Base-by-base conservation (phyloP, 1,140 invertebrate genomes). In the Bactericera cockerelli region DNA sequence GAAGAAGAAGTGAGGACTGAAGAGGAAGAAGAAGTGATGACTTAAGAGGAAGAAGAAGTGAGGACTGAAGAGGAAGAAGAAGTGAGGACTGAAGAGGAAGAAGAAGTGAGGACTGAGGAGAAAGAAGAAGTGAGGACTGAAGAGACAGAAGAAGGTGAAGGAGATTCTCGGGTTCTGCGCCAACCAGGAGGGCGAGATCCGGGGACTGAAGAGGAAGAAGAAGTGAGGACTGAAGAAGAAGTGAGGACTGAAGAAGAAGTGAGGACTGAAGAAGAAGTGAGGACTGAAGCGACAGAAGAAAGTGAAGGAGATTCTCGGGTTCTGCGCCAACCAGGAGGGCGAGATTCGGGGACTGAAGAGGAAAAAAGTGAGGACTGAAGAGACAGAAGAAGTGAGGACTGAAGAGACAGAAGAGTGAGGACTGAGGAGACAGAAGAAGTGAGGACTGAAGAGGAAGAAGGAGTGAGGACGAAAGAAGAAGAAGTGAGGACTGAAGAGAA, bases 241-340 rank as follows among this genome's bases (percentile, higher is more conserved):
- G n/a, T n/a, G n/a, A n/a, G n/a, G n/a, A n/a, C n/a, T n/a, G n/a
- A n/a, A n/a, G n/a, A n/a, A n/a, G n/a, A n/a, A n/a, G n/a, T n/a
- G n/a, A n/a, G n/a, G n/a, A n/a, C n/a, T n/a, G n/a, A n/a, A n/a
- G 39, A 81, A 85, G 14, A 81, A 84, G 63, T 77, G 92, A 8
- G 84, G 89, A 72, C 80, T 93, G 22, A 78, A 83, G 24, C 79
- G 92, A 69, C 82, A 85, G 67, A 78, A 89, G 28, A 11, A 79
- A 82, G 66, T 86, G 81, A 85, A 66, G 67, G 64, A 59, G 39
- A 33, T 63, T 16, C 33, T 36, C 10, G 16, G 33, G 10, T 36
- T 36, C 33, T 10, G 16, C 16, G 33, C 10, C 10, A 36, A 16
- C 33, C 33, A 66, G 36, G 63, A 66, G 58, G 62, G 61, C 24